Evolutionary conservation across 2,113 vertebrate genomes (phyloP).

Genomic region (Aspiorhynchus laticeps): DNA sequence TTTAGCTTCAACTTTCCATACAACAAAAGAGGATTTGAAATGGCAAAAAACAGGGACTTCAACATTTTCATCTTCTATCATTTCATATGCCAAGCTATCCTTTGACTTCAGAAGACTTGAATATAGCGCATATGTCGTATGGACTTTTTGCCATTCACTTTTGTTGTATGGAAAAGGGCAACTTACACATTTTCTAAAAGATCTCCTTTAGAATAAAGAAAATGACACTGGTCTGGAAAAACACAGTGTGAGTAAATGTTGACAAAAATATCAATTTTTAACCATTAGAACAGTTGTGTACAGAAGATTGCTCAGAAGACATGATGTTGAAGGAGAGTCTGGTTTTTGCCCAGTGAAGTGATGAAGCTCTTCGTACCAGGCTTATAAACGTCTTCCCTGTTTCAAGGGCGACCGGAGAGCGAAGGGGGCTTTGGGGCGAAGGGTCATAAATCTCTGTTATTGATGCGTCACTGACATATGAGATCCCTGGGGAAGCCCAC

Average conservation of each 20-base stretch:
- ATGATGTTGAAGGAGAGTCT: neutral
- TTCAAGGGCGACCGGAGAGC: neutral
- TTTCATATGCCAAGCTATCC: neutral
- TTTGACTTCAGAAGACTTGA: neutral
- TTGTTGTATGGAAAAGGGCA: neutral
- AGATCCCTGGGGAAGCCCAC: conserved; percentile 37
- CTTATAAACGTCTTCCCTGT: conserved; percentile 42
- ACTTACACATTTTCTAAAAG: neutral
- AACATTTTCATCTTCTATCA: neutral
- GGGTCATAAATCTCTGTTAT: conserved; percentile 55
- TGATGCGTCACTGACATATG: conserved; percentile 53
- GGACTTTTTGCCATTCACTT: neutral
- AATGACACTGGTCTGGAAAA: neutral
- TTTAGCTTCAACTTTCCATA: conserved; percentile 7
- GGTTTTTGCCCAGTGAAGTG: neutral
- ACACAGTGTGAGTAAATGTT: neutral
- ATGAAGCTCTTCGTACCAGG: neutral
- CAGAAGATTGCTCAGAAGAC: neutral
- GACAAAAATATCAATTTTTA: neutral
- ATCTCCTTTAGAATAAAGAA: neutral
- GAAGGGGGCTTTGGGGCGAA: conserved; percentile 14
- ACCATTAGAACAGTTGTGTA: neutral
- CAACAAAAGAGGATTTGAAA: neutral
- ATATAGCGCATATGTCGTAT: neutral
- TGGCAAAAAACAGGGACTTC: neutral